Evolutionary conservation across 2,888 invertebrate species (phyloP).

Genomic region (Sinohyriopsis cumingii): DNA sequence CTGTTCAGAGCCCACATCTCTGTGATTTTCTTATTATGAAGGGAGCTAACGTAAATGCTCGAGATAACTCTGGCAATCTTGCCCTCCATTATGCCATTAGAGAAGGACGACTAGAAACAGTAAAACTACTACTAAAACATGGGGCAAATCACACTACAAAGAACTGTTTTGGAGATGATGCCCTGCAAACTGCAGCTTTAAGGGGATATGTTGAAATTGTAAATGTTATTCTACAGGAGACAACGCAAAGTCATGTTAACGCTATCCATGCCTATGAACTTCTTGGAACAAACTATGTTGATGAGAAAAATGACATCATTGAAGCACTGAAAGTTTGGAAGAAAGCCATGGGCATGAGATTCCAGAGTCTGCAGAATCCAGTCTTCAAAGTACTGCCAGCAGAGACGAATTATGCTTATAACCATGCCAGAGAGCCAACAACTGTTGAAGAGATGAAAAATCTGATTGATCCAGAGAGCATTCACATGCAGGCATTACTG

Average conservation of each 20-base stretch:
- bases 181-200: slow-evolving; percentile 88
- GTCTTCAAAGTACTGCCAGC: slow-evolving; percentile 37
- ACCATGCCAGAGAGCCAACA: slow-evolving; percentile 48
- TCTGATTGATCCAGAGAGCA: slow-evolving; percentile 46
- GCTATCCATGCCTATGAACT: slow-evolving; percentile 90
- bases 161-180: slow-evolving; percentile 90
- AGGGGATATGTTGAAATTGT: slow-evolving; percentile 76
- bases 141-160: slow-evolving; percentile 82
- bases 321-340: slow-evolving; percentile 78
- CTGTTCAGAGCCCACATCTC: slow-evolving; percentile 88
- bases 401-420: slow-evolving; percentile 41
- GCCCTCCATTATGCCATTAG: slow-evolving; percentile 93
- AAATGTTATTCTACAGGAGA: slow-evolving; percentile 79
- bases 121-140: slow-evolving; percentile 83
- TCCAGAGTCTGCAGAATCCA: slow-evolving; percentile 43
- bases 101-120: slow-evolving; percentile 83
- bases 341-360: slow-evolving; percentile 81
- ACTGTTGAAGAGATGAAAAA: slow-evolving; percentile 45
- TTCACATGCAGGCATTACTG: slow-evolving; percentile 84
- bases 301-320: slow-evolving; percentile 85
- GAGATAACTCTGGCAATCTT: slow-evolving; percentile 91
- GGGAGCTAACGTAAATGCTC: slow-evolving; percentile 88
- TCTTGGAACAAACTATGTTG: slow-evolving; percentile 89
- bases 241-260: slow-evolving; percentile 79
- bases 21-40: slow-evolving; percentile 85